Evolutionary conservation across 2,797 vertebrate species (phyloP), one percentile per base, ranked within the genome.

Genomic region (Coregonus suidteri): DNA sequence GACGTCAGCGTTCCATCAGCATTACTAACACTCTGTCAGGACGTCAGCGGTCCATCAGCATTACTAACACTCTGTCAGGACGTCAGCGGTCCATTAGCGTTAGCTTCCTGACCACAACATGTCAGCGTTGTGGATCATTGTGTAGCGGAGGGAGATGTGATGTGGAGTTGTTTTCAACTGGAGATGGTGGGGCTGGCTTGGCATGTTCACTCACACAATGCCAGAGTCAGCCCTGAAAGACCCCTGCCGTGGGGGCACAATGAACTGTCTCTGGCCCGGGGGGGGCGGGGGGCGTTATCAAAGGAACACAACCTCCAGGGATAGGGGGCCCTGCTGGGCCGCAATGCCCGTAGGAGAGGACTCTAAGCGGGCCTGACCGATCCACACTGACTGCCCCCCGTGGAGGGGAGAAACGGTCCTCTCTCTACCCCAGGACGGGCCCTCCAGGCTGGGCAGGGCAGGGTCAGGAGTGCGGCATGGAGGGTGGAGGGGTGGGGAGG

Each of bases 371-470:
- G 86, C 62, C 86, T 93, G 91, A 93, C 51, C 79, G 88, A 93
- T 93, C 88, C 86, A 84, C 78, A 86, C 75, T 92, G 92, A 93
- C 90, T 92, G 90, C 91, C 90, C 91, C 91, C 92, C 83, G 81
- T 81, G 14, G 88, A 62, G 90, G 75, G 77, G 78, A 84, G 88
- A 88, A 91, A 90, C 85, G 76, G 84, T 85, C 86, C 84, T 80
- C 25, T 25, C 71, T 56, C 52, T 16, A 3, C 41, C 70, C 20
- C n/a, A 4, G 30, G 30, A 18, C 11, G 80, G 78, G 77, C 76
- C 53, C 88, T 85, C 86, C 83, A 78, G 81, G 86, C 81, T 52
- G 81, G 83, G 83, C 89, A 88, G 85, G 82, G 76, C 74, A 86
- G 85, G 87, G 84, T 70, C 90, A 92, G 92, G 91, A 92, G 89